Conservation (phyloP, 2,888 invertebrate species). For the Ormyrus rosae region DNA sequence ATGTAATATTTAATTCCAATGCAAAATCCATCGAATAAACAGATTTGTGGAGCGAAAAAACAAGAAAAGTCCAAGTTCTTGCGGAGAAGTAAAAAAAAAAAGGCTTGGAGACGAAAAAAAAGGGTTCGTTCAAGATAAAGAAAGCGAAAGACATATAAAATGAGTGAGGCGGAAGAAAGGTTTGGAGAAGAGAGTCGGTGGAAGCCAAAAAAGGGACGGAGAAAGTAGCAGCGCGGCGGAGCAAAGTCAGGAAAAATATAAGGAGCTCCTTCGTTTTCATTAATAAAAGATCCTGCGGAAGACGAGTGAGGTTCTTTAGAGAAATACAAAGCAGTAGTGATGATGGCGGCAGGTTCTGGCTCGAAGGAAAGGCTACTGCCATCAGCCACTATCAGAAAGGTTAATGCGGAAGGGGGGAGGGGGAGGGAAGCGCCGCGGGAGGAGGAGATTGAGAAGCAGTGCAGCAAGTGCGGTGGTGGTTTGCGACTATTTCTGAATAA, state of each 20-base stretch:
- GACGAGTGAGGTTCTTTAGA: constrained; percentile 49
- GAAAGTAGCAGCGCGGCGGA: background rate
- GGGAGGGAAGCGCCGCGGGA: background rate
- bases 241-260: constrained; percentile 46
- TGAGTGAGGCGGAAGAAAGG: background rate
- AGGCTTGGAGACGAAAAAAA: constrained; percentile 5
- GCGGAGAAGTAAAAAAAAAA: background rate
- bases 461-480: constrained; percentile 52
- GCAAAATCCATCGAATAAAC: too few species aligned
- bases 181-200: background rate
- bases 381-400: constrained; percentile 26
- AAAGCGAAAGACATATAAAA: background rate
- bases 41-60: too few species aligned
- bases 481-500: constrained; percentile 71
- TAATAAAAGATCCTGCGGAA: constrained; percentile 68
- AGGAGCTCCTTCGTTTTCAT: constrained; percentile 68
- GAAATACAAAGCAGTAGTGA: constrained; percentile 31
- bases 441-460: constrained; percentile 8
- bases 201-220: background rate
- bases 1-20: too few species aligned
- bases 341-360: background rate
- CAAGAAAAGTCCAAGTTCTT: too few species aligned
- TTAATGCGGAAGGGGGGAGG: constrained; percentile 10
- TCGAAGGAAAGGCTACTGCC: constrained; percentile 1
- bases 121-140: background rate